These are phyloP conservation scores for Philopotamus ludificatus DNA, from an alignment of 1,140 invertebrate species.

Conservation along the genomic window DNA sequence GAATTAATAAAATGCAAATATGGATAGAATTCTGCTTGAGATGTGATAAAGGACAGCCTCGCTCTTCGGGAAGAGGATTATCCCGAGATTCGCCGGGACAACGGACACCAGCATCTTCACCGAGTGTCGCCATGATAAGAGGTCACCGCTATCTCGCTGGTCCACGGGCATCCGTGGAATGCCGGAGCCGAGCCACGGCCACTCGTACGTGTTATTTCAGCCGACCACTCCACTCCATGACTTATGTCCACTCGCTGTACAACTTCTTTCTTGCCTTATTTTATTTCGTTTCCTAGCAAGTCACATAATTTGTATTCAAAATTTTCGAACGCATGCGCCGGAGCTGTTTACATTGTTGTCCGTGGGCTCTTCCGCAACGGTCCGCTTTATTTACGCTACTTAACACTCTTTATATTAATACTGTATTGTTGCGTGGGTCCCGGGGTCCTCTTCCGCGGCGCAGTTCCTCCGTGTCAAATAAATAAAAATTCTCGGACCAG, in stretches of 20 bases:
- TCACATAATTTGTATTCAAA: slow-evolving; percentile 35
- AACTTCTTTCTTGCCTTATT: neutral
- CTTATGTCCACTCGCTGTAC: slow-evolving; percentile 13
- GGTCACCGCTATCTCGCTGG: slow-evolving; percentile 5
- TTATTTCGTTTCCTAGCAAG: slow-evolving; percentile 6
- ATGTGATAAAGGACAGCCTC: too few species aligned
- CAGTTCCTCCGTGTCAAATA: too few species aligned
- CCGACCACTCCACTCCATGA: slow-evolving; percentile 5
- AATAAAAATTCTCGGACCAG: slow-evolving; percentile 4
- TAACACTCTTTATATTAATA: neutral
- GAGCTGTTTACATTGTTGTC: slow-evolving; percentile 20
- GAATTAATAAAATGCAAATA: too few species aligned
- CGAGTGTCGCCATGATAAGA: slow-evolving; percentile 4
- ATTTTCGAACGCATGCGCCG: slow-evolving; percentile 4
- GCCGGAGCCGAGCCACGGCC: neutral
- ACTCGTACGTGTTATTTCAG: slow-evolving; percentile 5
- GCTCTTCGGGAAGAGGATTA: too few species aligned
- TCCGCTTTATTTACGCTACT: slow-evolving; percentile 1
- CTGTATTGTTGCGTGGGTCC: neutral
- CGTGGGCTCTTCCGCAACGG: neutral
- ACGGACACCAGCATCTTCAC: neutral
- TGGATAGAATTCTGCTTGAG: too few species aligned
- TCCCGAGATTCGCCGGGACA: too few species aligned
- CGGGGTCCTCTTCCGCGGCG: too few species aligned
- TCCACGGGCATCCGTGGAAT: slow-evolving; percentile 2